These are phyloP conservation scores for Scaptomyza hsui DNA, from an alignment of 1,140 invertebrate species.

Conservation along the genomic window DNA sequence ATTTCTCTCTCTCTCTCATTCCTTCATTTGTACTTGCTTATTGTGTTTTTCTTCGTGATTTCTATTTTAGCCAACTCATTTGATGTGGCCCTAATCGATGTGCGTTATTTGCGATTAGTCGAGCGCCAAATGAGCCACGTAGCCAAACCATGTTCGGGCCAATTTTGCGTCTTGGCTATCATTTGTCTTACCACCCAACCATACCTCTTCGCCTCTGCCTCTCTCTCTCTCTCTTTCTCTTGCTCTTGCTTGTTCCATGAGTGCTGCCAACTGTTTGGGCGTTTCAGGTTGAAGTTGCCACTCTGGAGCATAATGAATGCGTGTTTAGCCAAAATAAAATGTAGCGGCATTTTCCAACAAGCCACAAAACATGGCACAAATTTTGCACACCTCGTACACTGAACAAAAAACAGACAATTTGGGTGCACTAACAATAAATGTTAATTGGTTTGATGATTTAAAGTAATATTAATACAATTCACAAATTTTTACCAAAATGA, in stretches of 20 bases:
- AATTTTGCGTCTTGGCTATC: neutral
- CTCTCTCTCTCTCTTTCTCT: neutral
- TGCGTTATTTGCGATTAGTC: conserved; percentile 72
- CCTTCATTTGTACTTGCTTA: neutral
- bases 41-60: conserved; percentile 5
- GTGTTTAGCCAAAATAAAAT: conserved; percentile 73
- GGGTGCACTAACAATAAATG: neutral
- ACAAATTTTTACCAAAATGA: too few species aligned
- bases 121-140: conserved; percentile 64
- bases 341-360: conserved; percentile 64
- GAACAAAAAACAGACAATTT: neutral
- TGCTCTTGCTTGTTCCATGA: too few species aligned
- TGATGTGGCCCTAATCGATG: conserved; percentile 59
- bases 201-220: too few species aligned
- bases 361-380: conserved; percentile 50
- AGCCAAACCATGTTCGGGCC: conserved; percentile 2
- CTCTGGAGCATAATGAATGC: conserved; percentile 57
- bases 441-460: too few species aligned
- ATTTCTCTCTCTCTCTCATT: neutral
- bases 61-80: conserved; percentile 29
- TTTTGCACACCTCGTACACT: conserved; percentile 11
- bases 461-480: too few species aligned
- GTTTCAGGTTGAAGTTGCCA: conserved; percentile 5
- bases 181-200: conserved; percentile 18
- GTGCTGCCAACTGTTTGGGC: neutral